These are phyloP conservation scores for Whitmania pigra DNA, from an alignment of 1,140 invertebrate species.

Conservation along the genomic window DNA sequence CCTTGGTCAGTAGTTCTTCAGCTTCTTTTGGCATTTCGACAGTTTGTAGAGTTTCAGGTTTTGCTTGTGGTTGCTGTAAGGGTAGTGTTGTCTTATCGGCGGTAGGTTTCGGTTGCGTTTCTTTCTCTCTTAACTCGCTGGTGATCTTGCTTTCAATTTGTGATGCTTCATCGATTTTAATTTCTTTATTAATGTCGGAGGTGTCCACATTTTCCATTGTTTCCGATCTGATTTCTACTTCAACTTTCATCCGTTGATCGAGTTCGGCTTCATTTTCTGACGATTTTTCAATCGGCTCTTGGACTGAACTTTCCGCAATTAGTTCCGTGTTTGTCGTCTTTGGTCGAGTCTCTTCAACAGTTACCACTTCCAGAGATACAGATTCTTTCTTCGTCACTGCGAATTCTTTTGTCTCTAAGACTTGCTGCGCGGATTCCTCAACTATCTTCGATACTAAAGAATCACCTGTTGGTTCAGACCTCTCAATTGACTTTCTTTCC, in stretches of 20 bases:
- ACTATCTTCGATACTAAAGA: too few relatives aligned
- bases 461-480: too few relatives aligned
- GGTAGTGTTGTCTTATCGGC: too few relatives aligned
- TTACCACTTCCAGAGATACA: background rate
- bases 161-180: background rate
- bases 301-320: background rate
- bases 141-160: background rate
- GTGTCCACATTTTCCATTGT: background rate
- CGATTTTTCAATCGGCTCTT: background rate
- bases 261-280: background rate
- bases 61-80: too few relatives aligned
- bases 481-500: too few relatives aligned
- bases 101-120: background rate
- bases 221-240: background rate
- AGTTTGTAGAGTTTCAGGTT: too few relatives aligned
- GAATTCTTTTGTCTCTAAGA: too few relatives aligned
- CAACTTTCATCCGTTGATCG: background rate
- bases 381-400: too few relatives aligned
- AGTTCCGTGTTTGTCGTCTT: background rate
- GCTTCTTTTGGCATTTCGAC: too few relatives aligned
- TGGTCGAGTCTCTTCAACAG: background rate
- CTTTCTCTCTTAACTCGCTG: background rate
- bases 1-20: too few relatives aligned
- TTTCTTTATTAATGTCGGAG: background rate
- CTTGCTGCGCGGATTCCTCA: too few relatives aligned